A percentile compares a stretch with the other conserved stretches of the same genome.
phyloP scores from a whole-genome alignment of 2,888 invertebrate species.

The Chrysodeixis includens region DNA sequence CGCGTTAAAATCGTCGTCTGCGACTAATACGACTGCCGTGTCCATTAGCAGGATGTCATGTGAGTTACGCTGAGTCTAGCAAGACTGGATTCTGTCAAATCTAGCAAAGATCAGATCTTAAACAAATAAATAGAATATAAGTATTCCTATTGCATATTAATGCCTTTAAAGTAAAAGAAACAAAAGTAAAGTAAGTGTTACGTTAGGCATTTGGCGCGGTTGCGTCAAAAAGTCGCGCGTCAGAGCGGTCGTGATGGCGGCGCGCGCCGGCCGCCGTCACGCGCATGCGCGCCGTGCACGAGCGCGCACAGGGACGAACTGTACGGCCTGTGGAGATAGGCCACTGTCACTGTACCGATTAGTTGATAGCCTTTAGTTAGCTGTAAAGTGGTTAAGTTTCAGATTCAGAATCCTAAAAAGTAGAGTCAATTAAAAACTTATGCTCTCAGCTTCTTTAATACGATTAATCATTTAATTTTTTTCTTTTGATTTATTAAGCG shows the following conservation, averaged over 20 bases:
- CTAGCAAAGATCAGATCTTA: too few relatives aligned
- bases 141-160: too few relatives aligned
- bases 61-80: too few relatives aligned
- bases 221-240: slow-evolving; percentile 83
- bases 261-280: slow-evolving; percentile 86
- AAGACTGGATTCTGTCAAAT: too few relatives aligned
- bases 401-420: not conserved
- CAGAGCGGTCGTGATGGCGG: slow-evolving; percentile 82
- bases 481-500: too few relatives aligned
- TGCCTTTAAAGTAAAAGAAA: slow-evolving; percentile 49
- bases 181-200: slow-evolving; percentile 58
- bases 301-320: slow-evolving; percentile 73
- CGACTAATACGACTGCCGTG: too few relatives aligned
- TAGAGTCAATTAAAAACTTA: too few relatives aligned
- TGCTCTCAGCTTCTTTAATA: too few relatives aligned
- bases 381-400: not conserved
- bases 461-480: too few relatives aligned
- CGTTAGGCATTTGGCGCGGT: slow-evolving; percentile 63
- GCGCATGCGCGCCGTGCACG: slow-evolving; percentile 84
- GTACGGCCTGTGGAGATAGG: slow-evolving; percentile 6
- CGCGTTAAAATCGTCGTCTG: too few relatives aligned
- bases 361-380: not conserved
- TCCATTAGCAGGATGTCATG: too few relatives aligned
- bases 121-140: too few relatives aligned
- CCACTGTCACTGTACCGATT: not conserved